phyloP scores from a whole-genome alignment of 2,888 invertebrate genomes.

The Drosophila quinaria region DNA sequence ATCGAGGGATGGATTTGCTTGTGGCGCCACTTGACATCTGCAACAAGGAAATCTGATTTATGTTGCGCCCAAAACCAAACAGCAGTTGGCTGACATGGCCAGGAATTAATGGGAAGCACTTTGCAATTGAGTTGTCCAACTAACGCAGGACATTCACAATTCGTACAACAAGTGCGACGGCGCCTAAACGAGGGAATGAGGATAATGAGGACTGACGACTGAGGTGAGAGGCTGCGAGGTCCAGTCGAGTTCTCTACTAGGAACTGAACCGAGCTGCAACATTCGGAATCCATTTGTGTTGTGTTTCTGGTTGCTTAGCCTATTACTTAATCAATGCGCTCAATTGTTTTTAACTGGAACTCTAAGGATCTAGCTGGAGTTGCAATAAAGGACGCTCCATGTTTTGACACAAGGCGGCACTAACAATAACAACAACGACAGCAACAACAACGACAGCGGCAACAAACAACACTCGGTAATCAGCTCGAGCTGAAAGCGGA shows the following conservation, averaged over 20 bases:
- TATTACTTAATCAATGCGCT: conserved; percentile 74
- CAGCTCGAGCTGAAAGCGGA: conserved; percentile 57
- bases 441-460: conserved; percentile 24
- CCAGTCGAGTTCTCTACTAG: conserved; percentile 42
- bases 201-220: neutral
- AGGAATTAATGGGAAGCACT: conserved; percentile 71
- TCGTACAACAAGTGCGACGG: conserved; percentile 32
- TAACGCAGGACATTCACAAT: conserved; percentile 21
- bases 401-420: conserved; percentile 71
- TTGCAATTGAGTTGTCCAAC: conserved; percentile 72
- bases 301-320: conserved; percentile 33
- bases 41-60: conserved; percentile 60
- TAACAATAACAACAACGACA: conserved; percentile 31
- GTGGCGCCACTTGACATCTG: conserved; percentile 67
- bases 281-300: conserved; percentile 13
- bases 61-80: conserved; percentile 56
- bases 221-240: conserved; percentile 20
- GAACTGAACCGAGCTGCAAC: conserved; percentile 42
- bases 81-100: conserved; percentile 65
- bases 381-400: conserved; percentile 38
- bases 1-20: too few relatives aligned
- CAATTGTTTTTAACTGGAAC: conserved; percentile 72
- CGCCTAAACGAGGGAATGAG: conserved; percentile 23
- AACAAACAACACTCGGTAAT: conserved; percentile 7
- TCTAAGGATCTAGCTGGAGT: conserved; percentile 25